phyloP scores from a whole-genome alignment of 2,113 vertebrate species.

The Pluvialis apricaria region DNA sequence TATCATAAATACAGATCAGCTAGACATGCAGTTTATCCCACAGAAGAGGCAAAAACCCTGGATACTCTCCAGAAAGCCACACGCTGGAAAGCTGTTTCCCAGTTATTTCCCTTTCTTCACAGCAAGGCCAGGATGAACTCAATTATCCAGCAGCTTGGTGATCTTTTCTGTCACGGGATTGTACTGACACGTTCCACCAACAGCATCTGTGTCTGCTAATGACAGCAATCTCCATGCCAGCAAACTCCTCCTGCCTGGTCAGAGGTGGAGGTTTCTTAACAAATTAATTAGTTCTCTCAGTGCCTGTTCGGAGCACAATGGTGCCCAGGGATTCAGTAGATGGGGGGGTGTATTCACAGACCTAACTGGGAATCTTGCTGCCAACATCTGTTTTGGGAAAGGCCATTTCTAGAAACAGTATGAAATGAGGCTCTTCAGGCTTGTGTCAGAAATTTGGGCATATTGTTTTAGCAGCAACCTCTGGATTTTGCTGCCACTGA shows the following conservation, averaged over 20 bases:
- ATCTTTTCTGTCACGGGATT: background rate
- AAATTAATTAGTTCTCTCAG: background rate
- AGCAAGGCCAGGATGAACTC: background rate
- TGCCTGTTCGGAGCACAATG: background rate
- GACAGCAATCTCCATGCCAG: background rate
- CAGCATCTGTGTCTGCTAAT: background rate
- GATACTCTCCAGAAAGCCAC: background rate
- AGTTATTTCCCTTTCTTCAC: background rate
- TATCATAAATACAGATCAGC: conserved; percentile 14
- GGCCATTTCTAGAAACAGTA: background rate
- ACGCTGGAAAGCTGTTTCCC: background rate
- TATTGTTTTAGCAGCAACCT: background rate
- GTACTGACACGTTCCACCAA: background rate
- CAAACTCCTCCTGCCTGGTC: background rate
- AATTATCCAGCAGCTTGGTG: background rate
- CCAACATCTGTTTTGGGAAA: background rate
- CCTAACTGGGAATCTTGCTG: background rate
- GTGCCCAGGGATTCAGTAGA: background rate
- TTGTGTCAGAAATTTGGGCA: background rate
- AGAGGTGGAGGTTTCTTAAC: background rate
- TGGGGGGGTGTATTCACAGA: background rate
- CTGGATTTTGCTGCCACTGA: background rate
- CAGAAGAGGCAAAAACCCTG: background rate
- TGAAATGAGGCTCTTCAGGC: background rate
- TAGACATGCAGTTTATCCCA: background rate